A percentile compares a stretch with the other conserved stretches of the same genome.
These are phyloP conservation scores for Falcunculus frontatus DNA, from an alignment of 2,113 vertebrate species.

Conservation along the genomic window DNA sequence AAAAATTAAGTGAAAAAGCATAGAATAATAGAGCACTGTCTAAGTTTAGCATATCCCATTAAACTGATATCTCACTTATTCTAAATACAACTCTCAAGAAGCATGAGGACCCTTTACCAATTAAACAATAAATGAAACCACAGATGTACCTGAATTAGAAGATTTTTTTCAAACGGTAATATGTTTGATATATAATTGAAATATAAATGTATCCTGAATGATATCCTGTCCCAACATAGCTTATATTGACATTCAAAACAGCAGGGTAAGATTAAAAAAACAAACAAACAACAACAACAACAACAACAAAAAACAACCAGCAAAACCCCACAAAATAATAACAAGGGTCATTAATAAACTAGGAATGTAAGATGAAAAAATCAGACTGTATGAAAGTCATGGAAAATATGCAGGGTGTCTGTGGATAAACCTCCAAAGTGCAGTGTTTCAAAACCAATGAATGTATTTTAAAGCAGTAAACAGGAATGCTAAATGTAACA, in stretches of 20 bases:
- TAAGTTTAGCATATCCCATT: neutral
- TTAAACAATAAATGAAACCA: neutral
- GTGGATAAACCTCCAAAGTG: neutral
- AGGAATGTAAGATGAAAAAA: neutral
- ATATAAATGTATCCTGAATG: neutral
- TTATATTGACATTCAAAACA: neutral
- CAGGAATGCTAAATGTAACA: neutral
- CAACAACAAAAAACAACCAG: accelerated
- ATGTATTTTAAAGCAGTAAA: neutral
- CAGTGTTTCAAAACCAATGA: neutral
- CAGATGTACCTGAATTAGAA: neutral
- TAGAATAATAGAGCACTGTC: neutral
- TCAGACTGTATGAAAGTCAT: neutral
- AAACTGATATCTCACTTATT: neutral
- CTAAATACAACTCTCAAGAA: neutral
- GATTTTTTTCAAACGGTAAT: neutral
- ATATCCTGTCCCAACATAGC: neutral
- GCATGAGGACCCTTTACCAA: neutral
- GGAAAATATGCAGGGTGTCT: neutral
- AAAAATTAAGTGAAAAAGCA: neutral
- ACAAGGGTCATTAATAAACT: neutral
- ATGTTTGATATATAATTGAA: neutral
- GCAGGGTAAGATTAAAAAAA: neutral
- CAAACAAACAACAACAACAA: neutral
- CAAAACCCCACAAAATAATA: neutral